Percentiles rank a stretch among this genome's conserved stretches.
Evolutionary conservation across 2,888 invertebrate genomes (phyloP).

Genomic region (Acronicta leporina): DNA sequence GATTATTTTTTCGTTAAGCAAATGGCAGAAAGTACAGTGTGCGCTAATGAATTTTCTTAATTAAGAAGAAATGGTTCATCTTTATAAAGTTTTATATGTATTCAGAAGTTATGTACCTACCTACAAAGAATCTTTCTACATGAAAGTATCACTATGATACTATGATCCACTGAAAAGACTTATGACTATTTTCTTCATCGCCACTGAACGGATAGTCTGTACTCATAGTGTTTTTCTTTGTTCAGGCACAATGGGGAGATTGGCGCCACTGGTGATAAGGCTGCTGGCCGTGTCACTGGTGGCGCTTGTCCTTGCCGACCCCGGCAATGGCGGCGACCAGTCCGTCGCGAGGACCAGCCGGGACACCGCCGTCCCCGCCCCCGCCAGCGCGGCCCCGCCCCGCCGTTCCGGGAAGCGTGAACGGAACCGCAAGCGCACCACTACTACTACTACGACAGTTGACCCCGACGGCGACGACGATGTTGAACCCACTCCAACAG

Average conservation of each 20-base stretch:
- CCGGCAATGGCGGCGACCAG: slow-evolving; percentile 62
- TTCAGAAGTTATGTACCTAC: slow-evolving; percentile 14
- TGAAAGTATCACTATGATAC: too few relatives aligned
- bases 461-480: slow-evolving; percentile 73
- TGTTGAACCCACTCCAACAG: slow-evolving; percentile 66
- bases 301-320: slow-evolving; percentile 81
- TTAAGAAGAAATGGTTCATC: slow-evolving; percentile 22
- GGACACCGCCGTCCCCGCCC: slow-evolving; percentile 44
- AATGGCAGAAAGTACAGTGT: slow-evolving; percentile 11
- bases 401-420: slow-evolving; percentile 63
- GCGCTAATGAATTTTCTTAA: slow-evolving; percentile 32
- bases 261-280: slow-evolving; percentile 85
- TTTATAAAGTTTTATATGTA: slow-evolving; percentile 24
- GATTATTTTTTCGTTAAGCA: slow-evolving; percentile 29
- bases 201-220: too few relatives aligned
- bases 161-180: too few relatives aligned
- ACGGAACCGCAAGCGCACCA: slow-evolving; percentile 71
- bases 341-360: slow-evolving; percentile 45
- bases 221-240: slow-evolving; percentile 36
- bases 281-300: slow-evolving; percentile 81
- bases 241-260: slow-evolving; percentile 78
- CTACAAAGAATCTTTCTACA: too few relatives aligned
- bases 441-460: slow-evolving; percentile 74
- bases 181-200: too few relatives aligned
- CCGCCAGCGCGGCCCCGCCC: slow-evolving; percentile 44